These are phyloP conservation scores for Oplegnathus fasciatus DNA, from an alignment of 2,113 vertebrate genomes.

Conservation along the genomic window DNA sequence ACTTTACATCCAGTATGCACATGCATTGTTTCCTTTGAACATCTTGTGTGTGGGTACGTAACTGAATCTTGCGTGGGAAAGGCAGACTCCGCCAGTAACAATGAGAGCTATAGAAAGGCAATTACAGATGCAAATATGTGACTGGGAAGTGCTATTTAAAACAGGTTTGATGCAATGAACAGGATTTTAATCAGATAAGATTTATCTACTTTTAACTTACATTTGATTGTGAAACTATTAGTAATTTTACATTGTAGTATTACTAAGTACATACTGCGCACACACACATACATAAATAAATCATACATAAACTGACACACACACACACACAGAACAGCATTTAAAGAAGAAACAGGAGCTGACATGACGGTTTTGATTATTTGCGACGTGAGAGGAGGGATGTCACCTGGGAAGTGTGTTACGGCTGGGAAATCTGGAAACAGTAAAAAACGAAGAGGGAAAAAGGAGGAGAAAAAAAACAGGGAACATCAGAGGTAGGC, in stretches of 20 bases:
- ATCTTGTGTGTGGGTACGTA: neutral
- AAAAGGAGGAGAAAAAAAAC: slow-evolving; percentile 12
- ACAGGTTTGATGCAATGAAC: neutral
- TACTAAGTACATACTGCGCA: neutral
- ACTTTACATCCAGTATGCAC: neutral
- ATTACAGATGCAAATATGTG: neutral
- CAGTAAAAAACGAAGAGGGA: slow-evolving; percentile 69
- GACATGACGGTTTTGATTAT: slow-evolving; percentile 75
- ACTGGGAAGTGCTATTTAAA: neutral
- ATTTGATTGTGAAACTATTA: neutral
- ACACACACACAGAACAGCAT: slow-evolving; percentile 7
- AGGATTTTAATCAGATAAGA: neutral
- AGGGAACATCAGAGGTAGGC: slow-evolving; percentile 75
- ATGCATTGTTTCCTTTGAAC: neutral
- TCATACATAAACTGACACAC: slow-evolving; percentile 5
- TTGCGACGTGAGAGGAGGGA: slow-evolving; percentile 67
- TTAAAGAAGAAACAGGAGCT: slow-evolving; percentile 63
- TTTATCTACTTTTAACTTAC: neutral
- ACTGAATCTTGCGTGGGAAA: neutral
- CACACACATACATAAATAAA: neutral
- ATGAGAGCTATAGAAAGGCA: neutral
- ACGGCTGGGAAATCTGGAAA: slow-evolving; percentile 82
- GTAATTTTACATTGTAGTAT: neutral
- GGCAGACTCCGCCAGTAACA: neutral
- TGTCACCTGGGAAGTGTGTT: slow-evolving; percentile 78